Conservation (phyloP, 2,888 invertebrate species). For the Synanthedon andrenaeformis region DNA sequence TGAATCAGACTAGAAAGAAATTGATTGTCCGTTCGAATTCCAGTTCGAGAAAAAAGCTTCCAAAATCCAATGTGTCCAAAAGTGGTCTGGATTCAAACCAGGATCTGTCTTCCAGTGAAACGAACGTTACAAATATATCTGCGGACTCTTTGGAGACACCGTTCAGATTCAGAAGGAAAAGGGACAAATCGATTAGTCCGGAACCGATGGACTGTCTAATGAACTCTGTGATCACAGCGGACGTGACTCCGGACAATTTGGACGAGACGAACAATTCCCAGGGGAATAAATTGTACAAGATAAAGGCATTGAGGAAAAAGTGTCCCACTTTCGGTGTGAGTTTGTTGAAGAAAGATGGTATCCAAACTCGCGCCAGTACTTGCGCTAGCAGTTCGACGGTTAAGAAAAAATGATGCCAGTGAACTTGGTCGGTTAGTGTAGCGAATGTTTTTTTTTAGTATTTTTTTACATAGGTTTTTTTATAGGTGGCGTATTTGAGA, state of each 20-base stretch:
- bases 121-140: slow-evolving; percentile 61
- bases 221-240: slow-evolving; percentile 51
- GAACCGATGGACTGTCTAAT: slow-evolving; percentile 61
- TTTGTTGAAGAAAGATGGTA: slow-evolving; percentile 53
- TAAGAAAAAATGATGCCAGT: slow-evolving; percentile 64
- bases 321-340: slow-evolving; percentile 53
- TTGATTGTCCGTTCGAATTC: slow-evolving; percentile 55
- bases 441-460: slow-evolving; percentile 17
- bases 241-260: slow-evolving; percentile 53
- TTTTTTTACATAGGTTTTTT: slow-evolving; percentile 17
- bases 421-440: slow-evolving; percentile 12
- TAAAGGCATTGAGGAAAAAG: slow-evolving; percentile 60
- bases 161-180: slow-evolving; percentile 54
- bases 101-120: slow-evolving; percentile 62
- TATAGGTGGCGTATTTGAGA: slow-evolving; percentile 18
- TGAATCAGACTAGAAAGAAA: slow-evolving; percentile 48
- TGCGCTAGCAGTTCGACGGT: slow-evolving; percentile 49
- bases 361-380: slow-evolving; percentile 60
- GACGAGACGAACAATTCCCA: slow-evolving; percentile 62
- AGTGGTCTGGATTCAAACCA: slow-evolving; percentile 41
- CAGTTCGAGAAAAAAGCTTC: slow-evolving; percentile 49
- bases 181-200: slow-evolving; percentile 56
- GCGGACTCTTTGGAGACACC: slow-evolving; percentile 58
- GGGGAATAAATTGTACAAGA: slow-evolving; percentile 62
- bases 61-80: slow-evolving; percentile 42